Base-by-base conservation (phyloP, 2,113 vertebrate species). In the Rhabdornis inornatus region DNA sequence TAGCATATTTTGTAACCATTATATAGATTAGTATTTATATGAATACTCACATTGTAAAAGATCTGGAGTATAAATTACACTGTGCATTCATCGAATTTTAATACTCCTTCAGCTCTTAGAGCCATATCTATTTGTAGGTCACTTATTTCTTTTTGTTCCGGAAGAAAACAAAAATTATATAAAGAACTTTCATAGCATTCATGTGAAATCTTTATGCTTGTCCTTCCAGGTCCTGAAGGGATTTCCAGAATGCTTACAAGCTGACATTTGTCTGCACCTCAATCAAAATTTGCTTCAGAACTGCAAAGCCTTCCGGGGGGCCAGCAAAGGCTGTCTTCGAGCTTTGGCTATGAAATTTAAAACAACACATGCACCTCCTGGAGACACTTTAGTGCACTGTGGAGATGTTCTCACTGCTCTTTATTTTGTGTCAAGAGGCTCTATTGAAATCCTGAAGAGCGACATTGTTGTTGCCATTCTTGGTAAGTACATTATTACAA, bases 231-330 rank as follows among this genome's bases (percentile, higher is more conserved):
- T 99, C 87, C 97, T 99, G 95, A 99, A 99, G 98, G 99, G 99
- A 45, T 99, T 99, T 96, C 99, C 99, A 86, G 99, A 99, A 97
- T 99, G 99, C 97, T 98, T 99, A 94, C 99, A 99, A 98, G 99
- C 99, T 89, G 99, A 99, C 94, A 99, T 99, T 95, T 99, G 99
- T 94, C 99, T 99, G 68, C 99, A 99, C 90, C 99, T 99, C 94
- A 99, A 99, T 96, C 98, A 96, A 81, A 99, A 97, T 75, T 98
- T 99, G 82, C 98, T 99, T 87, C 97, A 99, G 92, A 98, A 98
- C 96, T 99, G 99, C 97, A 99, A 99, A 97, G 99, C 99, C 23
- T 99, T 99, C 97, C 96, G 96, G 31, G 99, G 99, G 16, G 99
- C 99, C 84, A 99, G 99, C 94, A 99, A 99, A 98, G 99, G 99